Percentiles rank a stretch among this genome's conserved stretches.
phyloP scores from a whole-genome alignment of 2,888 invertebrate species.

The Lacanobia wlatinum region DNA sequence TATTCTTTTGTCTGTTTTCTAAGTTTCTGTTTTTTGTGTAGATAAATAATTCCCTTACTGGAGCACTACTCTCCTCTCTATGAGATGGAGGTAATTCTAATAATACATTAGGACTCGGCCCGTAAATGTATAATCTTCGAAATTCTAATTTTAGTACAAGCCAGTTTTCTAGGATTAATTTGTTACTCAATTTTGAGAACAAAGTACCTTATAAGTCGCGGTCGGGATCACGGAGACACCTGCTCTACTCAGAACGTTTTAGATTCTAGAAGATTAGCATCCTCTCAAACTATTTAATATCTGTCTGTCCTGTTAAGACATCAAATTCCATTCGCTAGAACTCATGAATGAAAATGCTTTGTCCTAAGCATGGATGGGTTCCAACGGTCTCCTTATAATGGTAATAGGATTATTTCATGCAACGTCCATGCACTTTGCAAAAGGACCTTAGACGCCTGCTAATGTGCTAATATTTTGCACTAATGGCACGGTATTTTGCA shows the following conservation, averaged over 20 bases:
- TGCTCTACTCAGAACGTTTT: background rate
- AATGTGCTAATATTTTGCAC: background rate
- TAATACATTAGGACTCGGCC: no score
- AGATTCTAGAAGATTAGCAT: background rate
- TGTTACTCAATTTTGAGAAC: no score
- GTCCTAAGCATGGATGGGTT: background rate
- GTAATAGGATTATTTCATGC: slow-evolving; percentile 31
- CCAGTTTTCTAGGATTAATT: background rate
- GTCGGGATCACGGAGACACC: no score
- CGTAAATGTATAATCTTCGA: background rate
- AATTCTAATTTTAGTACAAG: background rate
- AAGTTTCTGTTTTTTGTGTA: no score
- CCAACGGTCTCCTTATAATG: background rate
- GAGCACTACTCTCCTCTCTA: no score
- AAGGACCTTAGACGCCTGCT: background rate
- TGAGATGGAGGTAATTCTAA: no score
- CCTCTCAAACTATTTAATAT: background rate
- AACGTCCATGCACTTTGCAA: background rate
- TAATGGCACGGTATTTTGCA: background rate
- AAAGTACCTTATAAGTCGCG: no score
- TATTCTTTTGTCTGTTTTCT: no score
- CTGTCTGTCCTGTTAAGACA: background rate
- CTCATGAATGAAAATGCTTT: slow-evolving; percentile 20
- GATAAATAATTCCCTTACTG: no score
- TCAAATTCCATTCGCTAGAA: slow-evolving; percentile 24